These are phyloP conservation scores for Spheniscus mendiculus DNA, from an alignment of 2,113 vertebrate species.

Conservation along the genomic window DNA sequence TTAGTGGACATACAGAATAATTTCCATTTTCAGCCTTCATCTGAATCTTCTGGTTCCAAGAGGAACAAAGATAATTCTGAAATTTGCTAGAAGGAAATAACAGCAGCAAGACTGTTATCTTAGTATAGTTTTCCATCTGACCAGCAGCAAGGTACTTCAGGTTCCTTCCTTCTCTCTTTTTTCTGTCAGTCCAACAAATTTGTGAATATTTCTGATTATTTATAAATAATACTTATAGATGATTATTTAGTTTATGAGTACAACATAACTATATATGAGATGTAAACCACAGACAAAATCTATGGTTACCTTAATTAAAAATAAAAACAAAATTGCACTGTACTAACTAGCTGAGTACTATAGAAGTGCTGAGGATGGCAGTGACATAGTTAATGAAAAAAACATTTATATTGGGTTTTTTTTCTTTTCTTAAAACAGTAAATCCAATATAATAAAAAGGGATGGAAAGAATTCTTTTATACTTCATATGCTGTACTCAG, in stretches of 20 bases:
- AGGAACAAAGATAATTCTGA: background rate
- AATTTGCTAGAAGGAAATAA: background rate
- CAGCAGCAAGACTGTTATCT: background rate
- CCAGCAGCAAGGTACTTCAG: background rate
- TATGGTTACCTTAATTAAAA: background rate
- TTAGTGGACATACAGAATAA: too few relatives aligned
- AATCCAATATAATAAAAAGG: background rate
- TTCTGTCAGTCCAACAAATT: background rate
- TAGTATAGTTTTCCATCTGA: background rate
- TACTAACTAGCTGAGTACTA: background rate
- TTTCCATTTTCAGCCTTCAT: background rate
- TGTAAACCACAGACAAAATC: background rate
- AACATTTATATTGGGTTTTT: fast-evolving
- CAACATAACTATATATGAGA: background rate
- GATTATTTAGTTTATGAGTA: background rate
- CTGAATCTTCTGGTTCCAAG: background rate
- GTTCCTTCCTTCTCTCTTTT: background rate
- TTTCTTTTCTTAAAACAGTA: background rate
- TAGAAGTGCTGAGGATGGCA: background rate
- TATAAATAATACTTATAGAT: too few relatives aligned
- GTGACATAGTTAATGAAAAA: background rate
- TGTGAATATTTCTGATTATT: background rate
- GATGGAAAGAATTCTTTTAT: background rate
- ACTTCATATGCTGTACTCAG: background rate
- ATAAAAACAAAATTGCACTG: background rate